These are phyloP conservation scores for Nasonia giraulti DNA, from an alignment of 1,140 invertebrate species.

Conservation along the genomic window DNA sequence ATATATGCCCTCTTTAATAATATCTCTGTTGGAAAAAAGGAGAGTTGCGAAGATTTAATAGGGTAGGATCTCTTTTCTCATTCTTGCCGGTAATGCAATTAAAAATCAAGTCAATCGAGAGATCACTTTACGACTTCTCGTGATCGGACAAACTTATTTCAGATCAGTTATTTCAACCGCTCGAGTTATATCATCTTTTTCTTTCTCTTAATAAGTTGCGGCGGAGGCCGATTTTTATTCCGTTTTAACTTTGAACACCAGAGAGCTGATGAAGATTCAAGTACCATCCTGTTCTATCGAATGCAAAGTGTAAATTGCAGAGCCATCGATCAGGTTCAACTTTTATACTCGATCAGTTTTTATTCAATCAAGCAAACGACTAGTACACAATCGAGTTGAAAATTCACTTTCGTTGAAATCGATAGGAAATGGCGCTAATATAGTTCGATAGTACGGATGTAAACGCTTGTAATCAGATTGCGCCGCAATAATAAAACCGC, in stretches of 20 bases:
- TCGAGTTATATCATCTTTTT: neutral
- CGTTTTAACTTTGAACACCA: neutral
- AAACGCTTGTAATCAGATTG: no score
- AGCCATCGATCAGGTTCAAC: no score
- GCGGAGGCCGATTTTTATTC: neutral
- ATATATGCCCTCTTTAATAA: neutral
- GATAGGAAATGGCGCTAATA: no score
- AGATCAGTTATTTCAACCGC: neutral
- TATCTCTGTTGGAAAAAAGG: no score
- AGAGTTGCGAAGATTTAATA: neutral
- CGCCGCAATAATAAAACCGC: no score
- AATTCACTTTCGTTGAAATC: no score
- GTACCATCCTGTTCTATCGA: neutral
- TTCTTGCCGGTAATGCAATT: constrained; percentile 2
- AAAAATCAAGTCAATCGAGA: constrained; percentile 7
- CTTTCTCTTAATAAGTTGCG: neutral
- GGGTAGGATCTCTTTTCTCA: neutral
- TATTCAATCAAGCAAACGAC: no score
- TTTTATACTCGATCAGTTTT: no score
- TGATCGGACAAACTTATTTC: neutral
- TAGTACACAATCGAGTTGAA: no score
- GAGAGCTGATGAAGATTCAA: neutral
- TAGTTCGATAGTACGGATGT: no score
- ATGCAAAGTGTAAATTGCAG: neutral
- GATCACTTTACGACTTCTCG: neutral